Percentiles rank a stretch among this genome's conserved stretches.
Conservation (phyloP, 1,140 invertebrate species). For the Babylonia areolata region DNA sequence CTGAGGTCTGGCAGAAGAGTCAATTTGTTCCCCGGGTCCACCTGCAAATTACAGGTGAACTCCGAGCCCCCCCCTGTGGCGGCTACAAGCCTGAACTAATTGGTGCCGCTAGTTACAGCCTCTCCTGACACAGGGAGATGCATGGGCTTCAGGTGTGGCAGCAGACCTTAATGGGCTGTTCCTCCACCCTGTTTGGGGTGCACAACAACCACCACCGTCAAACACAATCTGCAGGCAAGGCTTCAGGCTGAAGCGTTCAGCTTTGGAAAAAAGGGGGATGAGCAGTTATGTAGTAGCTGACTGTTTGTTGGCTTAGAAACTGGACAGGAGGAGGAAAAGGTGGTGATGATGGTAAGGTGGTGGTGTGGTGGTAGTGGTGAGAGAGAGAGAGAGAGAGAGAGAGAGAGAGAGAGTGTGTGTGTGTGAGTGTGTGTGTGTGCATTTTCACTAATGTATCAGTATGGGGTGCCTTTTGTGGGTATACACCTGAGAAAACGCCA, state of each 20-base stretch:
- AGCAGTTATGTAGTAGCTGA: neutral
- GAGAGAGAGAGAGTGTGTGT: slow-evolving; percentile 24
- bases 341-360: neutral
- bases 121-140: neutral
- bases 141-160: neutral
- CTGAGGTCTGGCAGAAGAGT: neutral
- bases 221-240: neutral
- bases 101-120: neutral
- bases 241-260: neutral
- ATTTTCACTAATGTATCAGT: no score
- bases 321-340: no score
- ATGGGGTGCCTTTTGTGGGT: no score
- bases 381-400: slow-evolving; percentile 22
- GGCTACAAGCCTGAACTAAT: slow-evolving; percentile 7
- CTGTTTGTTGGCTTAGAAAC: neutral
- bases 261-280: neutral
- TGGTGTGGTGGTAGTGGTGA: neutral
- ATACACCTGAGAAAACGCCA: no score
- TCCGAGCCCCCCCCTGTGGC: neutral
- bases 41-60: slow-evolving; percentile 18
- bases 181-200: neutral
- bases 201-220: neutral
- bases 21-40: neutral
- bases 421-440: neutral
- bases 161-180: neutral